Conservation (phyloP, 37 sponge, comb jelly and placozoan genomes). For the Spongilla lacustris region DNA sequence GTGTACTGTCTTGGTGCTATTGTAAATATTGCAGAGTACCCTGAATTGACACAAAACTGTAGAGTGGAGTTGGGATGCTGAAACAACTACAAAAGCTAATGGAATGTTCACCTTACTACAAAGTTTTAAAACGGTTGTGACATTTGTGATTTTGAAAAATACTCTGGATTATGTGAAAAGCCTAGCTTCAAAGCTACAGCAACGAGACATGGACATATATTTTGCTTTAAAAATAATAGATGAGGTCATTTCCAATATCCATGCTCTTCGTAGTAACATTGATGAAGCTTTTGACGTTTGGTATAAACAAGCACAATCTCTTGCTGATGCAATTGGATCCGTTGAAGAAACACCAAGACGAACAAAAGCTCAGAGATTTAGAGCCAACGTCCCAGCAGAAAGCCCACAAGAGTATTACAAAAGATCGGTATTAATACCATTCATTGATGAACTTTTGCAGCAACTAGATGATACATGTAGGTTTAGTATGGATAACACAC, state of each 20-base stretch:
- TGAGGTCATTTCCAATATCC: slow-evolving; percentile 21
- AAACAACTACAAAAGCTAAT: too few relatives aligned
- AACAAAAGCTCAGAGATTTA: slow-evolving; percentile 21
- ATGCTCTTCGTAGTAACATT: slow-evolving; percentile 14
- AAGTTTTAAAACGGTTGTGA: slow-evolving; percentile 43
- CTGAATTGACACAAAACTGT: too few relatives aligned
- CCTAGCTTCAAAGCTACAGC: slow-evolving; percentile 53
- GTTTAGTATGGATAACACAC: slow-evolving; percentile 16
- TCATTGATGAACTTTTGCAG: slow-evolving; percentile 32
- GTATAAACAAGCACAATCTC: slow-evolving; percentile 35
- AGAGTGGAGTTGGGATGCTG: too few relatives aligned
- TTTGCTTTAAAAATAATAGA: slow-evolving; percentile 30
- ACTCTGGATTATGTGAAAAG: slow-evolving; percentile 36
- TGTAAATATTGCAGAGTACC: background rate
- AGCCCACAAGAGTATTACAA: slow-evolving; percentile 44
- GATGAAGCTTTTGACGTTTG: slow-evolving; percentile 28
- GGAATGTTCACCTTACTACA: too few relatives aligned
- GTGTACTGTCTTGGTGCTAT: slow-evolving; percentile 47
- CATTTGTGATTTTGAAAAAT: slow-evolving; percentile 47
- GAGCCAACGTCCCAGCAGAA: slow-evolving; percentile 25
- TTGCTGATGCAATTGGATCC: slow-evolving; percentile 35
- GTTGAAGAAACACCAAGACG: slow-evolving; percentile 37
- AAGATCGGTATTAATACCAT: slow-evolving; percentile 33
- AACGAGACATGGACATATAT: slow-evolving; percentile 47
- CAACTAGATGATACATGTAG: slow-evolving; percentile 31